phyloP scores from a whole-genome alignment of 92 coral and sea anemone species.

The Diadumene lineata region DNA sequence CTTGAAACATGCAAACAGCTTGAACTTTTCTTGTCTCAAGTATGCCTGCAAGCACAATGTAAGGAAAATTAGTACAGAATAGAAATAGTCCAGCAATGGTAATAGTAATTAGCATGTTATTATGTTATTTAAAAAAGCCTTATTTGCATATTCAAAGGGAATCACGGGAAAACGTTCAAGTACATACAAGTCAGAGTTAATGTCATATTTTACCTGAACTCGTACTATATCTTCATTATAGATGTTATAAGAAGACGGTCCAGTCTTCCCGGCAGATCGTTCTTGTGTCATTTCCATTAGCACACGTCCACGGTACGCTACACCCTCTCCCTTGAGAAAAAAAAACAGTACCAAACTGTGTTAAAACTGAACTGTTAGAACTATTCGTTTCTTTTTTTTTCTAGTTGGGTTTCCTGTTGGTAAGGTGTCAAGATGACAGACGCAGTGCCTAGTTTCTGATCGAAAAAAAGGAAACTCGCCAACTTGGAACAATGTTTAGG shows the following conservation, averaged over 20 bases:
- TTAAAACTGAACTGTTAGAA: background rate
- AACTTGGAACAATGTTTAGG: background rate
- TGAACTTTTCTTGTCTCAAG: constrained; percentile 59
- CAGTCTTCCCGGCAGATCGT: constrained; percentile 32
- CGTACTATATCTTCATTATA: constrained; percentile 43
- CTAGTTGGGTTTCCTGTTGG: background rate
- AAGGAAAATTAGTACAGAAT: too few species aligned
- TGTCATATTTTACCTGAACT: constrained; percentile 44
- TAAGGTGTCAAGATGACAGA: background rate
- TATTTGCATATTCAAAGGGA: too few species aligned
- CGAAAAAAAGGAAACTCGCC: background rate
- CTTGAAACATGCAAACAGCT: constrained; percentile 79
- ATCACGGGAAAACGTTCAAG: too few species aligned
- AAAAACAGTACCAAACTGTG: background rate
- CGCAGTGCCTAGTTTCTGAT: background rate
- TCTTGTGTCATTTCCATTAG: constrained; percentile 73
- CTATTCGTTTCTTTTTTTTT: background rate
- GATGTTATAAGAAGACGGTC: constrained; percentile 22
- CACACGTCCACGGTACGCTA: constrained; percentile 88
- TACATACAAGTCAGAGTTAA: background rate
- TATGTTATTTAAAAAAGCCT: too few species aligned
- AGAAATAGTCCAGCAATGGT: too few species aligned
- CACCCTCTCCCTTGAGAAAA: constrained; percentile 81
- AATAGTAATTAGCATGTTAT: too few species aligned
- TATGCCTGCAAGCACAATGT: too few species aligned